Evolutionary conservation across 2,113 vertebrate genomes (phyloP).

Genomic region (Lophotis ruficrista): DNA sequence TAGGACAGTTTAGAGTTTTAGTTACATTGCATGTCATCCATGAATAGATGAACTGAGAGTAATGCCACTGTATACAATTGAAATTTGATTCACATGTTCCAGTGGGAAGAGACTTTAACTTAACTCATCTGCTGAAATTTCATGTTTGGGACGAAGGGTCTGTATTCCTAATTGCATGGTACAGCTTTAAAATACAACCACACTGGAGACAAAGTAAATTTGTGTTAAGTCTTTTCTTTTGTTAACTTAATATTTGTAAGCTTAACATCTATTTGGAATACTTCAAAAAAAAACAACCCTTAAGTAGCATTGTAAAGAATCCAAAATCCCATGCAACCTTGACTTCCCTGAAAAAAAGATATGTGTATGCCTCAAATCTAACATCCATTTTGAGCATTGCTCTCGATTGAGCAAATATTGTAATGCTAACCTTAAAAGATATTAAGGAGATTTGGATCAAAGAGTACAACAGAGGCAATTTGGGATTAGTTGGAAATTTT

Average conservation of each 20-base stretch:
- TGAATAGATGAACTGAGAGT: background rate
- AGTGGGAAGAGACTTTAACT: background rate
- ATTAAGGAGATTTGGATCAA: rapidly evolving
- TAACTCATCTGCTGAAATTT: background rate
- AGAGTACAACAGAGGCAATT: background rate
- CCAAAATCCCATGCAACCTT: background rate
- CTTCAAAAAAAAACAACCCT: background rate
- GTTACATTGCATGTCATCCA: rapidly evolving
- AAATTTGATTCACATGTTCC: background rate
- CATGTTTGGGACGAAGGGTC: rapidly evolving
- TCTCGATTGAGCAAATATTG: background rate
- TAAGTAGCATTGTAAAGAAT: background rate
- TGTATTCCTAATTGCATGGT: background rate
- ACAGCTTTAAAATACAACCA: background rate
- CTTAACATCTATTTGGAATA: background rate
- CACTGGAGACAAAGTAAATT: background rate
- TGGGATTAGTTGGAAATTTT: background rate
- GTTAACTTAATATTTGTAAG: background rate
- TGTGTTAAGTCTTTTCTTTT: background rate
- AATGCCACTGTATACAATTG: background rate
- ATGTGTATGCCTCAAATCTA: background rate
- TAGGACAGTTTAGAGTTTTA: background rate
- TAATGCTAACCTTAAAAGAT: background rate
- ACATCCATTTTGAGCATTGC: background rate
- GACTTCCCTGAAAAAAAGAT: background rate